Evolutionary conservation across 2,113 vertebrate species (phyloP).

Genomic region (Willisornis vidua): DNA sequence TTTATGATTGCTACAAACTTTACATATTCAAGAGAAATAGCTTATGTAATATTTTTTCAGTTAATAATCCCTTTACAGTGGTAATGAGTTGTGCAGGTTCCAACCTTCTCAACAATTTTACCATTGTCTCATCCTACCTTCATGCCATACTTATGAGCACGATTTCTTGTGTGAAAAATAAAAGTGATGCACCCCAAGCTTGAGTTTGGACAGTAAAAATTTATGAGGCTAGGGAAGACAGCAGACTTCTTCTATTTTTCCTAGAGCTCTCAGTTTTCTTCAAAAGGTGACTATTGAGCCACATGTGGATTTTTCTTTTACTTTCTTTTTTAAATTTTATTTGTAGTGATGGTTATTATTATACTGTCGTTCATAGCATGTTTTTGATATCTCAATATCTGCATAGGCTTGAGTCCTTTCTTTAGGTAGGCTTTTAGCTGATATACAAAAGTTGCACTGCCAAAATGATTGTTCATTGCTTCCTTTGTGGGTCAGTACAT

Average conservation of each 20-base stretch:
- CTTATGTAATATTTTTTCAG: constrained; percentile 4
- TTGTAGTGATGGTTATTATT: background rate
- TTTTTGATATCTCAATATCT: constrained; percentile 7
- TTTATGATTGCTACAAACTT: constrained; percentile 13
- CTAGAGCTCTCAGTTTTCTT: constrained; percentile 49
- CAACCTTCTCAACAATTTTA: constrained; percentile 10
- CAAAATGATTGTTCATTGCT: background rate
- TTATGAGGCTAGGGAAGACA: constrained; percentile 28
- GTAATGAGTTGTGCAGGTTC: background rate
- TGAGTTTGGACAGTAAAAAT: constrained; percentile 44
- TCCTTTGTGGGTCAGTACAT: background rate
- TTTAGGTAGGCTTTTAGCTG: background rate
- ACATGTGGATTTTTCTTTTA: background rate
- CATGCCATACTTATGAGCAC: background rate
- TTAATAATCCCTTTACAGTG: background rate
- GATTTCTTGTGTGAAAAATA: constrained; percentile 50
- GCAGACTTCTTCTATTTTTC: constrained; percentile 35
- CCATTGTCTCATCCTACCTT: constrained; percentile 6
- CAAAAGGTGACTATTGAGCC: constrained; percentile 40
- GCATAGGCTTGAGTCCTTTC: background rate
- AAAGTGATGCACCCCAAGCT: constrained; percentile 35
- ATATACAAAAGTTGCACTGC: background rate
- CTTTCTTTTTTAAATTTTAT: background rate
- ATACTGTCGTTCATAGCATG: background rate
- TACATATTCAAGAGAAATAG: background rate